phyloP scores from a whole-genome alignment of 2,113 vertebrate genomes.

The Prochilodus magdalenae region DNA sequence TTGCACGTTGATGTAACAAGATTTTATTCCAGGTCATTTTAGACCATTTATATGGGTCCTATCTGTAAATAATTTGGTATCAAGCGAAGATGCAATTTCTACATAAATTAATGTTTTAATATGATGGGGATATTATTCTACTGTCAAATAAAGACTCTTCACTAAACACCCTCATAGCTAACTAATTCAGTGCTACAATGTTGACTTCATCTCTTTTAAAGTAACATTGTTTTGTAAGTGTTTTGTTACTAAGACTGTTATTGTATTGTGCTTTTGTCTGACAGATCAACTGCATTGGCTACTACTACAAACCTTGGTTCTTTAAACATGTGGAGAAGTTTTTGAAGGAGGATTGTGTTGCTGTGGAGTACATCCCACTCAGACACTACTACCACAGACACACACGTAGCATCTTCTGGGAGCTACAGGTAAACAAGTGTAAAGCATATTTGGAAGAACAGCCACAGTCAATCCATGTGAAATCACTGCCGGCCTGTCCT shows the following conservation, averaged over 20 bases:
- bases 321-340: constrained; percentile 93
- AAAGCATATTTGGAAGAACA: background rate
- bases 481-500: background rate
- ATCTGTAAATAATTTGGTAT: no score
- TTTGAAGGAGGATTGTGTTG: constrained; percentile 75
- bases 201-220: background rate
- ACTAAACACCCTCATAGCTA: background rate
- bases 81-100: no score
- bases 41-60: no score
- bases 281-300: constrained; percentile 92
- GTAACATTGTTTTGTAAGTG: background rate
- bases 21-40: no score
- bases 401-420: constrained; percentile 99
- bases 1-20: no score
- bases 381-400: constrained; percentile 98
- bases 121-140: background rate
- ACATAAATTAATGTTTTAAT: no score
- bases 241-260: background rate
- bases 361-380: constrained; percentile 91
- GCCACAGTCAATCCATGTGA: background rate
- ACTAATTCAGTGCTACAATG: background rate
- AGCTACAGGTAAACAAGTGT: constrained; percentile 87
- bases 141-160: background rate
- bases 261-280: constrained; percentile 22
- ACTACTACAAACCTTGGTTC: constrained; percentile 97